Evolutionary conservation across 2,888 invertebrate species (phyloP).

Genomic region (Folsomia manolachei): DNA sequence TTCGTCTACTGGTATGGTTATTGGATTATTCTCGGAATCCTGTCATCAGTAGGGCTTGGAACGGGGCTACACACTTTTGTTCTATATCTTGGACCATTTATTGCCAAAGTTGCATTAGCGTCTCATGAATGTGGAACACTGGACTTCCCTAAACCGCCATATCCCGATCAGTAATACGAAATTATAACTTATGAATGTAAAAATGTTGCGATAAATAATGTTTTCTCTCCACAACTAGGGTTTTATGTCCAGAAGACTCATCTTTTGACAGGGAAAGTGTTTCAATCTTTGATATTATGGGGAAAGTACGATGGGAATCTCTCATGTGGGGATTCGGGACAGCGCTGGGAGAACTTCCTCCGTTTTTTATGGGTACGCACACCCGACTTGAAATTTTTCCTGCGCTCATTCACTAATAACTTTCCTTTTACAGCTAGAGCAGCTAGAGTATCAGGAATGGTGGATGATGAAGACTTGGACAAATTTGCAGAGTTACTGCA

Average conservation of each 20-base stretch:
- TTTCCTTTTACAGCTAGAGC: no score
- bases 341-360: slow-evolving; percentile 97
- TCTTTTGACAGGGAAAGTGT: slow-evolving; percentile 59
- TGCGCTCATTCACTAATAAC: no score
- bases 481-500: slow-evolving; percentile 67
- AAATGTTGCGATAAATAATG: neutral
- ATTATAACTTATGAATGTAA: no score
- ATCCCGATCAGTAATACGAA: slow-evolving; percentile 84
- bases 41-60: slow-evolving; percentile 96
- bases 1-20: slow-evolving; percentile 72
- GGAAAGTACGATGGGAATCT: slow-evolving; percentile 78
- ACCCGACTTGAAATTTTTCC: no score
- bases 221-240: slow-evolving; percentile 60
- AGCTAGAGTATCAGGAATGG: slow-evolving; percentile 65
- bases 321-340: slow-evolving; percentile 98
- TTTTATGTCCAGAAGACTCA: slow-evolving; percentile 79
- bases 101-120: slow-evolving; percentile 95
- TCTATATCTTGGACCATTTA: slow-evolving; percentile 97
- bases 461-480: slow-evolving; percentile 69
- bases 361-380: slow-evolving; percentile 99
- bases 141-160: slow-evolving; percentile 95
- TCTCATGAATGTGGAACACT: slow-evolving; percentile 95
- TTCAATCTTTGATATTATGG: slow-evolving; percentile 69
- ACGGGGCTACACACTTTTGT: slow-evolving; percentile 98
- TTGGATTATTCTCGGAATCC: slow-evolving; percentile 90